Conservation (phyloP, 2,113 vertebrate genomes). For the Stegastes partitus region DNA sequence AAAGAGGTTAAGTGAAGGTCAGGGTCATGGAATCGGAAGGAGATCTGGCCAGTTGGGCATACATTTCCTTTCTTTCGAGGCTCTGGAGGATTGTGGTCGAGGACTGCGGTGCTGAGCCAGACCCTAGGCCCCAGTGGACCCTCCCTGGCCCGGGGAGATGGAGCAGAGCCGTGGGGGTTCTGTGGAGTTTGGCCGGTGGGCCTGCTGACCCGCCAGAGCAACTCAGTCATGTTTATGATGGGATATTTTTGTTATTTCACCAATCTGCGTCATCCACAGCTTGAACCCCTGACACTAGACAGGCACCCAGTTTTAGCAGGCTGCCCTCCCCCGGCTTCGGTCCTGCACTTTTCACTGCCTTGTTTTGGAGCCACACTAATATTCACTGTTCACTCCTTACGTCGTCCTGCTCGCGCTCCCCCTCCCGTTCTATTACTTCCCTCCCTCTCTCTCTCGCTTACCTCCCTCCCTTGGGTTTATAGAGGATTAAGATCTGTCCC, state of each 20-base stretch:
- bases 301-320: slow-evolving; percentile 76
- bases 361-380: slow-evolving; percentile 64
- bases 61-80: slow-evolving; percentile 27
- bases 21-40: slow-evolving; percentile 69
- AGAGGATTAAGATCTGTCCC: slow-evolving; percentile 64
- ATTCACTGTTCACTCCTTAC: slow-evolving; percentile 60
- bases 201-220: slow-evolving; percentile 68
- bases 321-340: slow-evolving; percentile 48
- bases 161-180: slow-evolving; percentile 58
- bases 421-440: neutral
- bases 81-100: slow-evolving; percentile 59
- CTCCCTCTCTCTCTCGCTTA: slow-evolving; percentile 8
- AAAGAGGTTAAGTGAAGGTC: slow-evolving; percentile 63
- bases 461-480: slow-evolving; percentile 35
- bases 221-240: slow-evolving; percentile 78
- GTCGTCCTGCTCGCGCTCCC: slow-evolving; percentile 23
- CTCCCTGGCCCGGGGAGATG: slow-evolving; percentile 57
- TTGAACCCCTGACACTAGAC: slow-evolving; percentile 75
- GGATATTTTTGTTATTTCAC: slow-evolving; percentile 80
- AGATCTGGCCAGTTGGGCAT: slow-evolving; percentile 60
- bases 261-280: slow-evolving; percentile 81
- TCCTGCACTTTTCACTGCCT: slow-evolving; percentile 49
- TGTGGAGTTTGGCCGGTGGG: slow-evolving; percentile 66
- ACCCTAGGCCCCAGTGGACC: slow-evolving; percentile 65
- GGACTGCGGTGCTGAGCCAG: slow-evolving; percentile 47